Base-by-base conservation (phyloP, 2,797 vertebrate species). In the Ptychobarbus kaznakovi region DNA sequence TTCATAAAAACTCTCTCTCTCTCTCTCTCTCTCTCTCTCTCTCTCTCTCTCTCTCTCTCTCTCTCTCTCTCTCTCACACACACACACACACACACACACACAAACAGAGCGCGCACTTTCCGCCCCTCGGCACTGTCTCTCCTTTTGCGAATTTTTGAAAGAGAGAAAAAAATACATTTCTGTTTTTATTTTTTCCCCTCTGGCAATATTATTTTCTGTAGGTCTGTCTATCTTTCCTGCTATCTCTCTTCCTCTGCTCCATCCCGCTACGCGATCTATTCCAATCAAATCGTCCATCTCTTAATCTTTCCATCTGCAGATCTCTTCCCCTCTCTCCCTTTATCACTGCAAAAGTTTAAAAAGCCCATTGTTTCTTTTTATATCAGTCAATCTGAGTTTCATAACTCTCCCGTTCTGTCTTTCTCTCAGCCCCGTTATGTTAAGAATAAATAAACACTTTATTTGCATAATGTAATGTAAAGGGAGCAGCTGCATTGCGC, bases 1-100 rank as follows among this genome's bases (percentile, higher is more conserved):
- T 96, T 96, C 95, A 96, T 95, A 96, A 96, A 96, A 95, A 94
- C 93, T 94, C 93, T 93, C 92, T 90, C 91, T 90, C 90, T 51
- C 88, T 32, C 32, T 32, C 32, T 32, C 32, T 32, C 32, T 32
- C 32, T 32, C 32, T 32, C 28, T 32, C 28, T 32, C 28, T 32
- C 92, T 90, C 93, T 94, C 93, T 93, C 92, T 90, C 91, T 90
- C 90, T 49, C 88, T 32, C 32, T 32, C 28, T 32, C 28, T 32
- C 28, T 32, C 92, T 90, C 93, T 94, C 93, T 93, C 92, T 90
- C 91, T 90, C 90, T 49, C 88, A 61, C 87, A 44, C 82, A 25
- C 87, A 40, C 82, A 58, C 90, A 73, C 92, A 82, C 90, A 40
- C 91, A 81, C 91, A 88, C 90, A 86, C 84, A 84, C 84, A 88